Conservation (phyloP, 2,888 invertebrate species). For the Pseudococcus jackbeardsleyi region DNA sequence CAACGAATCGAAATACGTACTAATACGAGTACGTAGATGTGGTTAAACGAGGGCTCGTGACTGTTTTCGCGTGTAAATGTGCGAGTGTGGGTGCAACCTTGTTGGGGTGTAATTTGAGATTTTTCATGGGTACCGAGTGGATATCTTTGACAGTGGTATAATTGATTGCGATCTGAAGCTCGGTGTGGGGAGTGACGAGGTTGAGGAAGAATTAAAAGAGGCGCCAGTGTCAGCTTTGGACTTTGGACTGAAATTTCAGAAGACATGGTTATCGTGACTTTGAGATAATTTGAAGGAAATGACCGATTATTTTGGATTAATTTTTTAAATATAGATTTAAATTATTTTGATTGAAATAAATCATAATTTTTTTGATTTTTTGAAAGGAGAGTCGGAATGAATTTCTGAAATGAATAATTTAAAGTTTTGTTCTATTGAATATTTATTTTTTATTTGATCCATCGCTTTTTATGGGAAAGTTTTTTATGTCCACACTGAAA, state of each 20-base stretch:
- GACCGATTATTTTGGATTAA: no score
- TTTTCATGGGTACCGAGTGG: neutral
- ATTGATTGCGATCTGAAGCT: neutral
- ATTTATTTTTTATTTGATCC: no score
- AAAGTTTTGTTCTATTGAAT: no score
- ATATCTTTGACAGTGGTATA: neutral
- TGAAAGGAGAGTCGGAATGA: no score
- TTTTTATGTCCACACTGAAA: no score
- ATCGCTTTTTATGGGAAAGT: no score
- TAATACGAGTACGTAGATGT: neutral
- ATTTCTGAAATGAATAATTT: no score
- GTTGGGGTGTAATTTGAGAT: slow-evolving; percentile 45
- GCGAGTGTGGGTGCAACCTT: neutral
- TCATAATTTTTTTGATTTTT: no score
- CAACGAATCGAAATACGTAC: neutral
- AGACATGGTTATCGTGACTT: neutral
- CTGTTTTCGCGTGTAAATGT: neutral
- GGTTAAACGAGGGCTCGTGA: neutral
- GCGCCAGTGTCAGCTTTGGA: neutral
- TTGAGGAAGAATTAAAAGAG: neutral
- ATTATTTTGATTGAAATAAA: no score
- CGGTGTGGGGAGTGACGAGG: neutral
- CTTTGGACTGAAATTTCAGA: neutral
- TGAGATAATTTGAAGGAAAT: no score
- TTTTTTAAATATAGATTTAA: no score